These are phyloP conservation scores for Malacoraja senta DNA, from an alignment of 2,797 vertebrate species.

Conservation along the genomic window DNA sequence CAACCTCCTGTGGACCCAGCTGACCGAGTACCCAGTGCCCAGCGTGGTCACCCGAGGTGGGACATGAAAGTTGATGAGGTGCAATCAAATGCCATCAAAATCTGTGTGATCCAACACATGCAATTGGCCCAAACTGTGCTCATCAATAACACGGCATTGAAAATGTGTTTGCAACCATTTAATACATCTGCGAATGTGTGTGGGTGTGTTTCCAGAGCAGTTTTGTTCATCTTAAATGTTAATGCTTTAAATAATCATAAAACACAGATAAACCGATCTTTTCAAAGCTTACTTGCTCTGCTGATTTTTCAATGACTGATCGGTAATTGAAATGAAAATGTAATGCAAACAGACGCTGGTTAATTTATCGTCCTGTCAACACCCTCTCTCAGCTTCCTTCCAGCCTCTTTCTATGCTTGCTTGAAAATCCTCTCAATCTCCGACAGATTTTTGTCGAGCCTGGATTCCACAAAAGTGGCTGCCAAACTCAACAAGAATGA, in stretches of 20 bases:
- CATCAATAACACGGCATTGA: conserved; percentile 2
- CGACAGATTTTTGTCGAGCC: too few species aligned
- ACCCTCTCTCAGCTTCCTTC: not conserved
- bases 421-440: not conserved
- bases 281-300: conserved; percentile 2
- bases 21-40: not conserved
- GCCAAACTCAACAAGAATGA: not conserved
- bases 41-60: not conserved
- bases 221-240: conserved; percentile 25
- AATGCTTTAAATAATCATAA: conserved; percentile 6
- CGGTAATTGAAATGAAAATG: conserved; percentile 11
- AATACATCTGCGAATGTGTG: conserved; percentile 31
- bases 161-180: not conserved
- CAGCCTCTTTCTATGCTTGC: not conserved
- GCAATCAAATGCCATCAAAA: too few species aligned
- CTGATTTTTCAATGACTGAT: conserved; percentile 10
- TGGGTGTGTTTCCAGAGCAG: conserved; percentile 29
- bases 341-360: conserved; percentile 10
- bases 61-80: not conserved
- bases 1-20: not conserved
- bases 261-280: conserved; percentile 4
- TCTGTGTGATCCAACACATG: not conserved
- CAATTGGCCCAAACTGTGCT: not conserved
- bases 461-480: not conserved
- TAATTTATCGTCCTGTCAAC: conserved; percentile 1